Percentiles rank a stretch among this genome's conserved stretches.
These are phyloP conservation scores for Caenorhabditis imperialis DNA, from an alignment of 2,888 invertebrate species.

Conservation along the genomic window DNA sequence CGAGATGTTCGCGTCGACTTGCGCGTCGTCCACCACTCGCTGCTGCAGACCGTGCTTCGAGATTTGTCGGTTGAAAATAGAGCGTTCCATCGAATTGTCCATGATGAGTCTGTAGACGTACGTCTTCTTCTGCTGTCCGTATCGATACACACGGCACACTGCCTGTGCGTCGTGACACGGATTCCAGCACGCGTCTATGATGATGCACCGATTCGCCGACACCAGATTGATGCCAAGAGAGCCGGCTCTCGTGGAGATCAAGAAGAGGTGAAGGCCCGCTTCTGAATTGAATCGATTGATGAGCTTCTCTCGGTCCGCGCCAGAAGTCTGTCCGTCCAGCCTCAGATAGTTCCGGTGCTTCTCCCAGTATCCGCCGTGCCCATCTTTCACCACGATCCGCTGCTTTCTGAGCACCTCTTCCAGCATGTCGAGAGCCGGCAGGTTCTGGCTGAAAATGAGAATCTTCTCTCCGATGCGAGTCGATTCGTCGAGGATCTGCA, in stretches of 20 bases:
- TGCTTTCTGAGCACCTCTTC: slow-evolving; percentile 91
- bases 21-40: slow-evolving; percentile 96
- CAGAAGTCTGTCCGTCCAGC: slow-evolving; percentile 94
- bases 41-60: slow-evolving; percentile 97
- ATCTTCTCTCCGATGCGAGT: slow-evolving; percentile 90
- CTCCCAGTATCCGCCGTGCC: slow-evolving; percentile 82
- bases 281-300: slow-evolving; percentile 96
- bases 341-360: slow-evolving; percentile 91
- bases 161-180: slow-evolving; percentile 90
- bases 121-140: slow-evolving; percentile 93
- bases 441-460: slow-evolving; percentile 93
- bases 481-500: slow-evolving; percentile 91
- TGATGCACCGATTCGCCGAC: slow-evolving; percentile 94
- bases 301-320: slow-evolving; percentile 92
- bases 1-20: slow-evolving; percentile 87
- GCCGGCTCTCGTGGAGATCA: slow-evolving; percentile 87
- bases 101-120: slow-evolving; percentile 96
- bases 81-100: slow-evolving; percentile 96
- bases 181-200: slow-evolving; percentile 99
- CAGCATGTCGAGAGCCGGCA: slow-evolving; percentile 93
- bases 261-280: slow-evolving; percentile 88
- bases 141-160: slow-evolving; percentile 89
- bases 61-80: slow-evolving; percentile 97
- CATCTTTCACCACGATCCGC: slow-evolving; percentile 79
- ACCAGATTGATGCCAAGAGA: slow-evolving; percentile 89